phyloP scores from a whole-genome alignment of 2,888 invertebrate genomes.

The Aphidoletes aphidimyza region DNA sequence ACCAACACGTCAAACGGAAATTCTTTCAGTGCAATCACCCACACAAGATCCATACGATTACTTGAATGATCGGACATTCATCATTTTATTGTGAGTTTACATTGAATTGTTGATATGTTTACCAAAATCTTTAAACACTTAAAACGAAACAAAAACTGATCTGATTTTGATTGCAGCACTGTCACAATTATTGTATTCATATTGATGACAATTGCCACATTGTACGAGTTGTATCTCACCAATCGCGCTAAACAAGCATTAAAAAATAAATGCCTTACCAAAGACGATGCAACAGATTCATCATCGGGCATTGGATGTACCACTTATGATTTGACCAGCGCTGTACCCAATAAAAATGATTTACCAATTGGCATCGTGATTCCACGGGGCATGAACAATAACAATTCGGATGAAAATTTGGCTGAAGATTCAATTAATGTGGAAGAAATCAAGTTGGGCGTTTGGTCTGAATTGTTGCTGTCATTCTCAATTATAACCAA shows the following conservation, averaged over 20 bases:
- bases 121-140: not conserved
- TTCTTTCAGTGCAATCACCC: slow-evolving; percentile 76
- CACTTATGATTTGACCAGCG: slow-evolving; percentile 66
- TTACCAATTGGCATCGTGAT: slow-evolving; percentile 65
- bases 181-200: slow-evolving; percentile 68
- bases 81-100: slow-evolving; percentile 73
- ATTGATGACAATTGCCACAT: slow-evolving; percentile 75
- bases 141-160: not conserved
- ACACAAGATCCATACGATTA: slow-evolving; percentile 74
- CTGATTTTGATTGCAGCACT: slow-evolving; percentile 64
- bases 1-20: slow-evolving; percentile 68
- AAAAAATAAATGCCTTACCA: slow-evolving; percentile 32
- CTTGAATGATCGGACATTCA: slow-evolving; percentile 77
- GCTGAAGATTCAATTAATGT: slow-evolving; percentile 69
- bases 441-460: slow-evolving; percentile 69
- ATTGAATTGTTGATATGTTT: slow-evolving; percentile 56
- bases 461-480: slow-evolving; percentile 75
- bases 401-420: slow-evolving; percentile 71
- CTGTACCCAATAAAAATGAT: slow-evolving; percentile 62
- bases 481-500: slow-evolving; percentile 84
- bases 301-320: slow-evolving; percentile 68
- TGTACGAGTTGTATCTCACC: slow-evolving; percentile 73
- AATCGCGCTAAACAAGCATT: slow-evolving; percentile 61
- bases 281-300: slow-evolving; percentile 64
- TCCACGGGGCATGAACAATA: slow-evolving; percentile 67